A percentile compares a stretch with the other conserved stretches of the same genome.
Evolutionary conservation across 2,797 vertebrate species (phyloP).

Genomic region (Mormyrus proboscirostris): DNA sequence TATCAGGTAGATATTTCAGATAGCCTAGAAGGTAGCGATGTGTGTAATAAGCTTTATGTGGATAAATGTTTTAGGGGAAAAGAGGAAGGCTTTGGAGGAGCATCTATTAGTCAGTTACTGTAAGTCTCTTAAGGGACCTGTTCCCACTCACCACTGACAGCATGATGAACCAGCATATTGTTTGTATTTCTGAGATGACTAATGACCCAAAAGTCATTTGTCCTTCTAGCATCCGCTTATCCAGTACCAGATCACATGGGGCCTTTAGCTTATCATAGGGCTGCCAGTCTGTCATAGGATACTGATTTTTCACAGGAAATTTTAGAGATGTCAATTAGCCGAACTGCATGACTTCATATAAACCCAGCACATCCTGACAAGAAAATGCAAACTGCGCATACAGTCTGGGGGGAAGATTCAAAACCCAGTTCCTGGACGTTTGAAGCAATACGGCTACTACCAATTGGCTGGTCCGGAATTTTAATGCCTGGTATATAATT

Average conservation of each 20-base stretch:
- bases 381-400: not conserved
- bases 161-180: not conserved
- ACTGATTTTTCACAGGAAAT: not conserved
- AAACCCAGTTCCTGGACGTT: not conserved
- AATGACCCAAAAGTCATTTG: not conserved
- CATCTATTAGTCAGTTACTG: not conserved
- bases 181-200: not conserved
- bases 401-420: not conserved
- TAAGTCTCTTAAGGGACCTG: not conserved
- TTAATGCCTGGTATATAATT: not conserved
- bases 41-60: not conserved
- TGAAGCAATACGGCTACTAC: not conserved
- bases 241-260: not conserved
- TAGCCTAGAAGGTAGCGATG: not conserved
- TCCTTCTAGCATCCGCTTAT: not conserved
- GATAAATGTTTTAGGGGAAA: not conserved
- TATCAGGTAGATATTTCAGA: not conserved
- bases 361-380: not conserved
- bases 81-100: not conserved
- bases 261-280: not conserved
- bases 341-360: not conserved
- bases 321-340: not conserved
- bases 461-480: not conserved
- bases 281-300: not conserved
- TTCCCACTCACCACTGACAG: not conserved